These are phyloP conservation scores for Heliothis virescens DNA, from an alignment of 1,140 invertebrate species.

Conservation along the genomic window DNA sequence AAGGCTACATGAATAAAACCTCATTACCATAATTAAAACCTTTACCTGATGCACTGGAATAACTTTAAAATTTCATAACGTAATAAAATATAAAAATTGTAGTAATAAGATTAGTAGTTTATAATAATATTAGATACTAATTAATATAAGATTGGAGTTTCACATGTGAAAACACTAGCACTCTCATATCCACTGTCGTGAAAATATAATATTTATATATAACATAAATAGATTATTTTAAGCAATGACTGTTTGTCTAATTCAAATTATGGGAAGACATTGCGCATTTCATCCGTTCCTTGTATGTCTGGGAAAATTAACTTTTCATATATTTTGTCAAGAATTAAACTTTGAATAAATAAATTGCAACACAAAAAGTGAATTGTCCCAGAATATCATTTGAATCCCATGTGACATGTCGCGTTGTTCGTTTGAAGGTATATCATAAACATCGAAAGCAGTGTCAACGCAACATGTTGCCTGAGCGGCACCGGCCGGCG, in stretches of 20 bases:
- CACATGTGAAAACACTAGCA: constrained; percentile 86
- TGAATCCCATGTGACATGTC: constrained; percentile 75
- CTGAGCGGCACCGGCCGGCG: constrained; percentile 48
- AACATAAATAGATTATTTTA: constrained; percentile 81
- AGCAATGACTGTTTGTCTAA: constrained; percentile 81
- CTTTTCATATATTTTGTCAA: constrained; percentile 54
- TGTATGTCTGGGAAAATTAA: constrained; percentile 78
- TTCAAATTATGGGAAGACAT: constrained; percentile 86
- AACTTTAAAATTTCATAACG: constrained; percentile 68
- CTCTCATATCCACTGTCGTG: constrained; percentile 81
- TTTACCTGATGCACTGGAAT: constrained; percentile 82
- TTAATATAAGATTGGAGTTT: constrained; percentile 82
- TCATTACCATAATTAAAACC: constrained; percentile 68
- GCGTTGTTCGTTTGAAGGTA: constrained; percentile 58
- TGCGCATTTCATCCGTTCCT: constrained; percentile 86
- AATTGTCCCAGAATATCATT: constrained; percentile 75
- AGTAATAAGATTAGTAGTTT: constrained; percentile 81
- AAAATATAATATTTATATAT: constrained; percentile 82
- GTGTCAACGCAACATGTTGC: constrained; percentile 72
- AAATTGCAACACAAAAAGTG: constrained; percentile 62
- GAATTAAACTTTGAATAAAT: neutral
- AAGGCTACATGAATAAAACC: constrained; percentile 81
- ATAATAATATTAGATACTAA: constrained; percentile 83
- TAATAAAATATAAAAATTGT: constrained; percentile 70
- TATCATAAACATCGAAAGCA: constrained; percentile 39